Evolutionary conservation across 2,113 vertebrate genomes (phyloP).

Genomic region (Myanophis thanlyinensis): DNA sequence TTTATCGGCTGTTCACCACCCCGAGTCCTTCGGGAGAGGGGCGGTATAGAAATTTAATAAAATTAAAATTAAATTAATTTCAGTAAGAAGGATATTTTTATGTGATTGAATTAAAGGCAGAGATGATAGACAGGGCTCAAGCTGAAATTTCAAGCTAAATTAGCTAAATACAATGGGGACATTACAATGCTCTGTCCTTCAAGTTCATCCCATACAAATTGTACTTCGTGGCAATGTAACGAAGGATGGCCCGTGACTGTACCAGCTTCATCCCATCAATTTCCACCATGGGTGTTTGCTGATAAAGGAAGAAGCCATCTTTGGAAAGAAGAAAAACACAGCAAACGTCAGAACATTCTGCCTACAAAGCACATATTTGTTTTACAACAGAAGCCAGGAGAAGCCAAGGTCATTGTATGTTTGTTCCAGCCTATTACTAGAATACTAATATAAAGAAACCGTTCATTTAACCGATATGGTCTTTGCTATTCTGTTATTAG

Average conservation of each 20-base stretch:
- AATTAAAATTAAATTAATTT: too few relatives aligned
- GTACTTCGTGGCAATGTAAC: constrained; percentile 85
- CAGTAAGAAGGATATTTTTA: neutral
- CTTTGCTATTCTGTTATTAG: neutral
- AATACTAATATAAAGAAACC: neutral
- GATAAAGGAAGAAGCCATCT: constrained; percentile 79
- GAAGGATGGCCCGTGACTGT: constrained; percentile 82
- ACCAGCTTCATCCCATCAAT: constrained; percentile 87
- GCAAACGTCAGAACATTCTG: neutral
- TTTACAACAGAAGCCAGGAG: neutral
- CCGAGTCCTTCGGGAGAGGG: too few relatives aligned
- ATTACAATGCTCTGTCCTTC: constrained; percentile 80
- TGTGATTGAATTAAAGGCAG: neutral
- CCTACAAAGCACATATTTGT: neutral
- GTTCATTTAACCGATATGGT: neutral
- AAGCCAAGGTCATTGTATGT: fast-evolving
- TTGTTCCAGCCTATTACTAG: neutral
- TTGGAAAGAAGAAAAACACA: neutral
- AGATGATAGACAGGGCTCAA: neutral
- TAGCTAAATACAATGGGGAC: constrained; percentile 3
- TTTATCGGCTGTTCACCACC: too few relatives aligned
- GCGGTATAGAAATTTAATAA: too few relatives aligned
- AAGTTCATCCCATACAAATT: constrained; percentile 81
- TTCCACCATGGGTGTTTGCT: constrained; percentile 91
- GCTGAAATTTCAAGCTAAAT: neutral